Base-by-base conservation (phyloP, 1,140 invertebrate species). In the Orchestia grillus region DNA sequence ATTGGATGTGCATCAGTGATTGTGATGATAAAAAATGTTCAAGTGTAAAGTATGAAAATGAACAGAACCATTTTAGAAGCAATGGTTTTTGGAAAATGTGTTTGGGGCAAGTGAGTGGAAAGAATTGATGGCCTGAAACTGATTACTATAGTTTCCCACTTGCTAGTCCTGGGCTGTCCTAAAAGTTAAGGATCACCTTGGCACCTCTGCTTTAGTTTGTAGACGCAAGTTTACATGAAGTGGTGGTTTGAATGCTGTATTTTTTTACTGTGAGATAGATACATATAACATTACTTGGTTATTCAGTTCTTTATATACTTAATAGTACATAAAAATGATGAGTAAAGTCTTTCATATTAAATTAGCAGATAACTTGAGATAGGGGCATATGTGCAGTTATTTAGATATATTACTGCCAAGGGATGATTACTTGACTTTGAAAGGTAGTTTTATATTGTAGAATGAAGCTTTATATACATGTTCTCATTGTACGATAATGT, bases 401-500 rank as follows among this genome's bases (percentile, higher is more conserved):
- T 77, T 19, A 23, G 28, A 15, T 19, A 28, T 77, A 36, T 23
- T 53, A 8, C 62, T 36, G 15, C 28, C 11, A 77, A 77, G 28
- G 28, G 36, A 77, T 77, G 62, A 77, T 53, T 8, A 53, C 11
- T 77, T 77, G 11, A 23, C 28, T 77, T 23, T 19, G 19, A 53
- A 53, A 3, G 28, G 62, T 77, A 77, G 62, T 77, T 36, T 77
- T 77, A 36, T 77, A 77, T 77, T 77, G 11, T 77, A 23, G 62
- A 77, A 77, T 77, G 28, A 23, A 77, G 28, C 62, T 36, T 77
- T 28, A 77, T 77, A 36, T 77, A 77, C 19, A 77, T 77, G 62
- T 77, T 77, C 62, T 77, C 62, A 90, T 90, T 44, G 44, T 94
- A 15, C 43, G 16, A 94, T 94, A 94, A 94, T 94, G 36, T 44